Conservation (phyloP, 1,140 invertebrate species). For the Temnothorax longispinosus region DNA sequence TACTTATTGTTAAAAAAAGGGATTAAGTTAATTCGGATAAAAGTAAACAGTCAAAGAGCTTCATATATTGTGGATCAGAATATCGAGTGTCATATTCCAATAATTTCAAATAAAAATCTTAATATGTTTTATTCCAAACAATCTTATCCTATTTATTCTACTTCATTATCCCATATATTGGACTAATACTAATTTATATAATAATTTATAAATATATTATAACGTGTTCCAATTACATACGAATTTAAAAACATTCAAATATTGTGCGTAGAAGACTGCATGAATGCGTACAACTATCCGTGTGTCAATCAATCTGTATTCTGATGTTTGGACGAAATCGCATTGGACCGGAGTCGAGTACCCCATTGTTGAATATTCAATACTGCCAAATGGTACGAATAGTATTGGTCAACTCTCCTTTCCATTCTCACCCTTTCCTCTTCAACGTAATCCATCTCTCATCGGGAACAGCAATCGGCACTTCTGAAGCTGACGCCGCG, state of each 20-base stretch:
- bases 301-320: constrained; percentile 32
- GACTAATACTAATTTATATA: background rate
- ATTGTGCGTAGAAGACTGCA: background rate
- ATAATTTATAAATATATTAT: background rate
- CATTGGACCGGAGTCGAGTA: constrained; percentile 7
- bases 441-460: constrained; percentile 50
- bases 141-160: background rate
- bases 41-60: constrained; percentile 62
- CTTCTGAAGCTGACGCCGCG: constrained; percentile 43
- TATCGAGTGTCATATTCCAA: background rate
- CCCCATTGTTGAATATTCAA: constrained; percentile 63
- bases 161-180: background rate
- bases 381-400: constrained; percentile 62
- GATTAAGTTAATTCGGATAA: constrained; percentile 55
- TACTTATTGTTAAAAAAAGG: too few species aligned
- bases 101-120: background rate
- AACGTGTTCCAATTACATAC: background rate
- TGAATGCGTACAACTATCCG: background rate
- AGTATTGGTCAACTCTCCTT: constrained; percentile 52
- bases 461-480: constrained; percentile 51
- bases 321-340: constrained; percentile 24
- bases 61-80: background rate
- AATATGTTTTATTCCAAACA: background rate
- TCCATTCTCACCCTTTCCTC: constrained; percentile 17
- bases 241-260: background rate